These are phyloP conservation scores for Pseudanteris insignis DNA, from an alignment of 2,888 invertebrate genomes.

Conservation along the genomic window DNA sequence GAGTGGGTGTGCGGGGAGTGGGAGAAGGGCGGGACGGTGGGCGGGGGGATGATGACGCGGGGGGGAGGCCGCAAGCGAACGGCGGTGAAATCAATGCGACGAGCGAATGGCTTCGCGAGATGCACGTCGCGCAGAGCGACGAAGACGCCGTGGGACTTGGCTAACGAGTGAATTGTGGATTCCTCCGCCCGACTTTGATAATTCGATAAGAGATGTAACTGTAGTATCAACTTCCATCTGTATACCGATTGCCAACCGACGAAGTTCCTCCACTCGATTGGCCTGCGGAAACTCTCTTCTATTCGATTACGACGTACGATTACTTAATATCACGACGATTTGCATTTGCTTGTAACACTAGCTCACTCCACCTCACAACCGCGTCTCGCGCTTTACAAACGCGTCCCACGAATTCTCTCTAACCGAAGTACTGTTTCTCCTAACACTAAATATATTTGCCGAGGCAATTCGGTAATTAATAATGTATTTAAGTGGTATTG, in stretches of 20 bases:
- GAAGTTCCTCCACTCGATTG: conserved; percentile 31
- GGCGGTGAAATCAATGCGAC: conserved; percentile 33
- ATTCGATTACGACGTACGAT: conserved; percentile 40
- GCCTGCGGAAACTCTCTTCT: conserved; percentile 23
- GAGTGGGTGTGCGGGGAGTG: too few relatives aligned
- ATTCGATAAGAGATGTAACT: conserved; percentile 41
- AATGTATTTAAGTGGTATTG: conserved; percentile 25
- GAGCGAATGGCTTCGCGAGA: conserved; percentile 14
- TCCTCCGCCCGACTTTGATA: conserved; percentile 30
- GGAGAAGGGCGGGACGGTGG: too few relatives aligned
- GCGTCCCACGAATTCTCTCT: conserved; percentile 22
- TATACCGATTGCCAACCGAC: conserved; percentile 36
- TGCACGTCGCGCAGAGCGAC: conserved; percentile 3
- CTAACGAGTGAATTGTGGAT: conserved; percentile 36
- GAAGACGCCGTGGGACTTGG: conserved; percentile 15
- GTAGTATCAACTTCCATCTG: conserved; percentile 33
- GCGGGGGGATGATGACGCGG: too few relatives aligned
- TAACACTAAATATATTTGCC: conserved; percentile 22
- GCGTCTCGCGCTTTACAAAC: too few relatives aligned
- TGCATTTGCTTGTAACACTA: conserved; percentile 29
- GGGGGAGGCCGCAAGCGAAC: conserved; percentile 23
- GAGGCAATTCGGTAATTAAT: conserved; percentile 29
- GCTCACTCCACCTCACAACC: neutral
- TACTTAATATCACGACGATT: conserved; percentile 39
- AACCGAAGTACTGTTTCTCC: conserved; percentile 23